These are phyloP conservation scores for Scleropages formosus DNA, from an alignment of 2,797 vertebrate genomes.

Conservation along the genomic window DNA sequence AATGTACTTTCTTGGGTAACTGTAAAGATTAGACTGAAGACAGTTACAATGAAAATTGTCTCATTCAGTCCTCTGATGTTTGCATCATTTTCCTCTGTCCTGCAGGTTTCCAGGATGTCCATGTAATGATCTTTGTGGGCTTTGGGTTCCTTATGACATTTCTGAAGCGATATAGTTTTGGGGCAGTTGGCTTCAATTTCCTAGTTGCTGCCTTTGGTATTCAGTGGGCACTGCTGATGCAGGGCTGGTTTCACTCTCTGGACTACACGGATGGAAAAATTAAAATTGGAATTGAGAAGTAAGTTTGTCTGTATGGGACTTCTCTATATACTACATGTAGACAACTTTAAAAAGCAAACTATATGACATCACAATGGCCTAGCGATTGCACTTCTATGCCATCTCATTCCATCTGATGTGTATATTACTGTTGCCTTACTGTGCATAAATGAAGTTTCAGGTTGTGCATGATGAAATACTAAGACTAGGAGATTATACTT, in stretches of 20 bases:
- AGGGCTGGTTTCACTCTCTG: constrained; percentile 88
- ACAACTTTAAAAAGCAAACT: no score
- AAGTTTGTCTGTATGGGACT: constrained; percentile 37
- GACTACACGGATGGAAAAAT: constrained; percentile 71
- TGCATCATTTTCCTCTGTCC: background rate
- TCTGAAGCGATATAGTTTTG: constrained; percentile 88
- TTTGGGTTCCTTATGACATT: constrained; percentile 98
- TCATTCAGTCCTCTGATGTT: background rate
- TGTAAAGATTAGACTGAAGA: no score
- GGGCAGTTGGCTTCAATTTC: constrained; percentile 91
- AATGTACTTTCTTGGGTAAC: no score
- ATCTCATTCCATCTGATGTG: no score
- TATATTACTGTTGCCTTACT: no score
- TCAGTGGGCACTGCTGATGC: constrained; percentile 95
- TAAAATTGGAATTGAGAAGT: constrained; percentile 83
- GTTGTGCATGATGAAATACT: no score
- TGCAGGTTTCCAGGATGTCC: constrained; percentile 94
- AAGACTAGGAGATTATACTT: no score
- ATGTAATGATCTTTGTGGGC: constrained; percentile 96
- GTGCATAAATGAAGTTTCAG: no score
- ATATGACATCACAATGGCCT: no score
- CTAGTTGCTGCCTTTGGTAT: constrained; percentile 89
- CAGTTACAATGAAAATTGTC: background rate
- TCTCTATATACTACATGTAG: background rate
- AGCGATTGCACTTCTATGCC: no score